A percentile compares a stretch with the other conserved stretches of the same genome.
Conservation (phyloP, 2,888 invertebrate genomes). For the Pristionchus fissidentatus region DNA sequence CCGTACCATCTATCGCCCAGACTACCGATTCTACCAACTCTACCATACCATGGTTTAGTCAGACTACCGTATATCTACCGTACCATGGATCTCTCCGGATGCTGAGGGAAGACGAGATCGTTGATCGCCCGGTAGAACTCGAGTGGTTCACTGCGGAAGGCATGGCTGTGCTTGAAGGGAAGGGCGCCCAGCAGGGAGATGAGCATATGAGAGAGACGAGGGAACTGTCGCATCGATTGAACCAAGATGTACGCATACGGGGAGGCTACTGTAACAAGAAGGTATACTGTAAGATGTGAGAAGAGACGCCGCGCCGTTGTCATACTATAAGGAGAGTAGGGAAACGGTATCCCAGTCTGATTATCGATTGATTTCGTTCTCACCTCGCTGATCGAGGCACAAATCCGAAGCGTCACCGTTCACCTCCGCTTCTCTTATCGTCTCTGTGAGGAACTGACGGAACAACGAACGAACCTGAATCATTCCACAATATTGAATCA, state of each 20-base stretch:
- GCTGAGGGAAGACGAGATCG: background rate
- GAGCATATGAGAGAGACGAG: constrained; percentile 31
- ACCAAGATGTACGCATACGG: background rate
- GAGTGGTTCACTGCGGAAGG: background rate
- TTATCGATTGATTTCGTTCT: background rate
- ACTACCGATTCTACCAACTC: no score
- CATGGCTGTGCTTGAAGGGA: constrained; percentile 12
- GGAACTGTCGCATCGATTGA: background rate
- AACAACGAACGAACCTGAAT: constrained; percentile 40
- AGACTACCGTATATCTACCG: no score
- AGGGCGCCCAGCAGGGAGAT: constrained; percentile 17
- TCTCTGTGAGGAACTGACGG: background rate
- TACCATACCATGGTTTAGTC: no score
- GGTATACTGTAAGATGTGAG: no score
- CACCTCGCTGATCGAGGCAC: background rate
- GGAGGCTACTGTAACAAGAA: background rate
- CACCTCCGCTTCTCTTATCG: background rate
- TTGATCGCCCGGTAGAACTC: constrained; percentile 19
- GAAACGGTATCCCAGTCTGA: no score
- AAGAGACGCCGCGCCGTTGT: no score
- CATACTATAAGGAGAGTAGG: no score
- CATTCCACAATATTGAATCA: background rate
- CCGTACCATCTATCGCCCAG: no score
- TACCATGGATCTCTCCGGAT: constrained; percentile 33
- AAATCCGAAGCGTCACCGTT: background rate